phyloP scores from a whole-genome alignment of 2,888 invertebrate genomes.

The Achlya flavicornis region DNA sequence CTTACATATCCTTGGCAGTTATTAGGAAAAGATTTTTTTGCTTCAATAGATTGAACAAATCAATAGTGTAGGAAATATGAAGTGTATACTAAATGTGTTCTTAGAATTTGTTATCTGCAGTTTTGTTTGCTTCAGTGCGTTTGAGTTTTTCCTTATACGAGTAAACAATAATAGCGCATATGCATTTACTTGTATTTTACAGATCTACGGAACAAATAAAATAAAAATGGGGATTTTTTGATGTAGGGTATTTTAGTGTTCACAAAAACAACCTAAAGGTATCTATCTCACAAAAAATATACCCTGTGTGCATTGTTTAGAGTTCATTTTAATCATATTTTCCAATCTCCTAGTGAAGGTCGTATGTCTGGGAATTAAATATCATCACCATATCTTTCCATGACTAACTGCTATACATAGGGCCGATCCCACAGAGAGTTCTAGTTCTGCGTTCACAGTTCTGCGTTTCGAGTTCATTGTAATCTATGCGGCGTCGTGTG shows the following conservation, averaged over 20 bases:
- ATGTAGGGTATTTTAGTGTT: neutral
- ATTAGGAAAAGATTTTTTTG: conserved; percentile 28
- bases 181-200: neutral
- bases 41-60: conserved; percentile 18
- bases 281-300: neutral
- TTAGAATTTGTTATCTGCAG: neutral
- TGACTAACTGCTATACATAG: too few relatives aligned
- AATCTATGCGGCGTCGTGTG: too few relatives aligned
- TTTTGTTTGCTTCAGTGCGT: neutral
- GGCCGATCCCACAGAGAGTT: too few relatives aligned
- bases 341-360: too few relatives aligned
- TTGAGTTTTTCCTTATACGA: neutral
- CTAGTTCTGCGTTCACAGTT: too few relatives aligned
- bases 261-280: neutral
- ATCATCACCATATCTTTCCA: too few relatives aligned
- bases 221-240: neutral
- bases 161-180: neutral
- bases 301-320: too few relatives aligned
- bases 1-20: conserved; percentile 24
- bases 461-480: too few relatives aligned
- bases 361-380: too few relatives aligned
- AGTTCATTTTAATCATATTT: too few relatives aligned
- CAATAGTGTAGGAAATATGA: conserved; percentile 12
- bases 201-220: neutral
- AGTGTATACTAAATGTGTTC: conserved; percentile 3